Evolutionary conservation across 2,888 invertebrate species (phyloP).

Genomic region (Ptychoptera contaminata): DNA sequence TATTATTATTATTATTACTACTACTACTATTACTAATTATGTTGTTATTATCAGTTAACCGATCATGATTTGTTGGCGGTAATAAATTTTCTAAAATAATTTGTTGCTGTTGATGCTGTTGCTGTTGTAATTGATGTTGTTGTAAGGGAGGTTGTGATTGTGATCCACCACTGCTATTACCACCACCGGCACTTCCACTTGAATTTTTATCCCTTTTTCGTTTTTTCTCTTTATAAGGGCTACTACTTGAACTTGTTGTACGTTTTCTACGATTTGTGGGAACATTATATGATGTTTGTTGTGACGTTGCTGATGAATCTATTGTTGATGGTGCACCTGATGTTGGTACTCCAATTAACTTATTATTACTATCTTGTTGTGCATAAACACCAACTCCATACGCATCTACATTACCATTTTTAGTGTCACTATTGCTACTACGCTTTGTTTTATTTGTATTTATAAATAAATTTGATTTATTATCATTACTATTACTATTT

Average conservation of each 20-base stretch:
- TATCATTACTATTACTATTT: conserved; percentile 3
- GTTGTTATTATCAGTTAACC: conserved; percentile 20
- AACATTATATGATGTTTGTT: conserved; percentile 9
- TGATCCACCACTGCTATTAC: neutral
- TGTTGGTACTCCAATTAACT: conserved; percentile 2
- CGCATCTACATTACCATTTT: conserved; percentile 5
- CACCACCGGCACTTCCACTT: neutral
- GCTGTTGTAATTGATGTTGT: conserved; percentile 1
- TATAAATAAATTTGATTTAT: neutral
- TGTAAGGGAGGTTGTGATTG: neutral
- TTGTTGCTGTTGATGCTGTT: too few relatives aligned
- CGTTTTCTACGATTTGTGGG: conserved; percentile 23
- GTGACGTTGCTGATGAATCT: conserved; percentile 4
- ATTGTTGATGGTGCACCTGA: conserved; percentile 4
- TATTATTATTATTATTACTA: too few relatives aligned
- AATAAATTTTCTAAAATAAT: conserved; percentile 6
- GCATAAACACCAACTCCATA: neutral
- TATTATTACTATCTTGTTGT: conserved; percentile 5
- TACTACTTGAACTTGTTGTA: conserved; percentile 27
- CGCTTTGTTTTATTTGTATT: conserved; percentile 7
- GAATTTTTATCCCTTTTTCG: conserved; percentile 21
- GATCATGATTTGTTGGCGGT: conserved; percentile 30
- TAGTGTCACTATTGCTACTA: conserved; percentile 9
- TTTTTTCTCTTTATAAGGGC: conserved; percentile 30
- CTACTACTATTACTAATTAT: too few relatives aligned